Percentiles rank a stretch among this genome's conserved stretches.
Evolutionary conservation across 2,888 invertebrate species (phyloP).

Genomic region (Carcina quercana): DNA sequence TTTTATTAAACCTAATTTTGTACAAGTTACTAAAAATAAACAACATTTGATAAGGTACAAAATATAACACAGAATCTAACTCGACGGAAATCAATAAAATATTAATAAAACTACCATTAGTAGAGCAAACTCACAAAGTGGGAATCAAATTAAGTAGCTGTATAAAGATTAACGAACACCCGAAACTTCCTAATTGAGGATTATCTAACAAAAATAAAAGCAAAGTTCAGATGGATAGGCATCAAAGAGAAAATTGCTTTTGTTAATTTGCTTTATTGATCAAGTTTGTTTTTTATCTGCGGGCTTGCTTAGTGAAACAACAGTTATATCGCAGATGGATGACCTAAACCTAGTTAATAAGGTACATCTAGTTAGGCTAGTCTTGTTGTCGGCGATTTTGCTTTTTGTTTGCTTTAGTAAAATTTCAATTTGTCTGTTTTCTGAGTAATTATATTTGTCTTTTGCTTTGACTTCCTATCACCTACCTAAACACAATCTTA

Average conservation of each 20-base stretch:
- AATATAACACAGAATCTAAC: too few relatives aligned
- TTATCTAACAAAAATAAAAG: conserved; percentile 34
- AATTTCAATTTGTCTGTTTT: too few relatives aligned
- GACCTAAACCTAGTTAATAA: too few relatives aligned
- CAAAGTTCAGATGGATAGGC: conserved; percentile 10
- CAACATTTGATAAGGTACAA: background rate
- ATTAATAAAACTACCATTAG: conserved; percentile 7
- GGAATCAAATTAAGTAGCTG: conserved; percentile 28
- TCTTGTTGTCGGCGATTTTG: too few relatives aligned
- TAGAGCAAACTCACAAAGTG: conserved; percentile 18
- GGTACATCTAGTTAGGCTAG: too few relatives aligned
- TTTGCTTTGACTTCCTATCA: too few relatives aligned
- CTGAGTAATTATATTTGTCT: too few relatives aligned
- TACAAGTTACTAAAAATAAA: conserved; percentile 1
- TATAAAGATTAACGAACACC: conserved; percentile 22
- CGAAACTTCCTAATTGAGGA: conserved; percentile 38
- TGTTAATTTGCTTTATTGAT: conserved; percentile 3
- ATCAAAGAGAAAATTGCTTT: conserved; percentile 14
- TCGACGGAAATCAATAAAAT: background rate
- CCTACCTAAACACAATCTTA: too few relatives aligned
- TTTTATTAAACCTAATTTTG: background rate
- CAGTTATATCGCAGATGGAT: too few relatives aligned
- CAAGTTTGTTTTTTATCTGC: background rate
- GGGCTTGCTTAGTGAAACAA: too few relatives aligned
- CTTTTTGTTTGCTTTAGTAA: too few relatives aligned